Evolutionary conservation across 2,888 invertebrate genomes (phyloP), one percentile per base, ranked within the genome.

Genomic region (Trachelus tabidus): DNA sequence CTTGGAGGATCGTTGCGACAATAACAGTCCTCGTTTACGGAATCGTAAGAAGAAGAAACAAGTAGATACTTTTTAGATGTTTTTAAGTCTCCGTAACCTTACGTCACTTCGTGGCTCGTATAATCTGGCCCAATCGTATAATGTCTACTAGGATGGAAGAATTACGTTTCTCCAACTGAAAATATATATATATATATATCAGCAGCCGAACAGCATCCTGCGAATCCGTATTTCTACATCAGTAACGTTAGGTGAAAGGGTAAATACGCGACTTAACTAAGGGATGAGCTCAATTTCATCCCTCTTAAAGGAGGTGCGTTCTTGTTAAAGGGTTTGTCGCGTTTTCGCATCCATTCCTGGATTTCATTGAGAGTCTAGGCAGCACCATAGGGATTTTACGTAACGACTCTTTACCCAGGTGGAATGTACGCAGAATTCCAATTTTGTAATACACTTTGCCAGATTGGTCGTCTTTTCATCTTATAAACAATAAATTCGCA

Each of bases 321-420:
- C 56, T 56, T 56, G 56, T 9, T 56, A 56, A 56, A 56, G 56
- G 56, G 56, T 56, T 56, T 56, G 56, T 56, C 23, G 56, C 23
- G 23, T 56, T 56, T 56, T 56, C 56, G 15, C 56, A 23, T 56
- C 56, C 56, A 56, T 56, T 56, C 2, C 56, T 56, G 56, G 56
- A 56, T 56, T 56, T 23, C 23, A 56, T 56, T 56, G 23, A 23
- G 23, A 56, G 9, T 56, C 56, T 56, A 56, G 23, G 23, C 23
- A 23, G 75, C 77, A 69, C 75, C 80, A 77, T 82, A 79, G 79
- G 80, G 79, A 83, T 81, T 83, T 82, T 81, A 83, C 79, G 82
- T 80, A 56, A 56, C 23, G 23, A 56, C 56, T 56, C 56, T 56
- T 56, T 56, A 56, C 23, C 56, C 56, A 56, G 56, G 23, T 56